These are phyloP conservation scores for Delphinus delphis DNA, from an alignment of 2,113 vertebrate species.

Conservation along the genomic window DNA sequence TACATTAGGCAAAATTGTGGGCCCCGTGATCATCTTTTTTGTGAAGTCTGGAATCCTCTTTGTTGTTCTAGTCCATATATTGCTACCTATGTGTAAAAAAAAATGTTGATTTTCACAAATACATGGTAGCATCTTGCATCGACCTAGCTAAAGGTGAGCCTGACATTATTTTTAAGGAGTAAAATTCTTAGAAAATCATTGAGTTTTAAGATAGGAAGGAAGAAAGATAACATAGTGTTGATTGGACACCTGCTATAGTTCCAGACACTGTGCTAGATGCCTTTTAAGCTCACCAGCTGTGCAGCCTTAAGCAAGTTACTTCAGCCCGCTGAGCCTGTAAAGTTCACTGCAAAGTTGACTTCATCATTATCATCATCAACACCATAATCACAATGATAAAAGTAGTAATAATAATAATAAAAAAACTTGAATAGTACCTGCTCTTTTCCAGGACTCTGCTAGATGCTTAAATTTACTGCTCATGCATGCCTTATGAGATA, in stretches of 20 bases:
- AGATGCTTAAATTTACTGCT: neutral
- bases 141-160: neutral
- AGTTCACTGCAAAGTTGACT: neutral
- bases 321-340: neutral
- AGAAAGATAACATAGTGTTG: slow-evolving; percentile 10
- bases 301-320: neutral
- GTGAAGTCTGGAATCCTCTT: neutral
- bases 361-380: neutral
- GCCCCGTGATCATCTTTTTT: neutral
- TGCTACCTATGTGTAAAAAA: neutral
- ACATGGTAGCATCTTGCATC: neutral
- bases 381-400: neutral
- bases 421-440: neutral
- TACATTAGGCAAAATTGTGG: neutral
- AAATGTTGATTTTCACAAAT: slow-evolving; percentile 40
- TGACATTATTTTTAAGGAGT: neutral
- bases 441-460: neutral
- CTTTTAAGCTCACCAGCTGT: neutral
- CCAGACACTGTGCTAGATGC: neutral
- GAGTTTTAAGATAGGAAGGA: neutral
- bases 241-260: neutral
- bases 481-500: neutral
- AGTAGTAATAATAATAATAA: neutral
- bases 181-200: neutral
- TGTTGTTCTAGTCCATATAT: slow-evolving; percentile 23